Evolutionary conservation across 2,888 invertebrate species (phyloP), one percentile per base, ranked within the genome.

Genomic region (Polydrusus cervinus): DNA sequence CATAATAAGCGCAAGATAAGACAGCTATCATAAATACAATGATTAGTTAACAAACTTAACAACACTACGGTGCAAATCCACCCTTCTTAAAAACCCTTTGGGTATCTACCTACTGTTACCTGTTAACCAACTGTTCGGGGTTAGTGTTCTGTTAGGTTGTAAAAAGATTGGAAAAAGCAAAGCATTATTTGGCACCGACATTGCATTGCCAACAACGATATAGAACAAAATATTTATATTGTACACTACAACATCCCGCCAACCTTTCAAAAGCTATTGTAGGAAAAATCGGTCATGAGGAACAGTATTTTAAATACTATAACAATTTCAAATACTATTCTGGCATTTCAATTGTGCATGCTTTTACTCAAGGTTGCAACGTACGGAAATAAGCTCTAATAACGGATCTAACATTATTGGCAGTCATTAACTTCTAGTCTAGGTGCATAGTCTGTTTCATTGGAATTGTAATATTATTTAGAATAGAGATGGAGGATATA

Each of bases 321-420:
- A 60, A 34, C 30, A 25, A 57, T 34, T 49, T 16, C 16, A 49
- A 14, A 49, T 49, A 49, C 16, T 16, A 49, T 25, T 25, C 20
- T 18, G 20, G 69, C 18, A 61, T 47, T 18, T 51, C 40, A 45
- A 30, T 49, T 40, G 61, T 40, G 34, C 34, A 34, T 34, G 34
- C 25, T 68, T 68, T 68, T 68, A 68, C 68, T 57, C 68, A 68
- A 68, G 68, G 68, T 45, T 57, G 40, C 14, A 40, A 30, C 60
- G 61, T 61, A 70, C 70, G 70, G 62, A 70, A 70, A 62, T 70
- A 70, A 47, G 43, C 60, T 40, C 11, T 47, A 47, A 57, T 60
- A 69, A 60, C 47, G 69, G 57, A 60, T 45, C 34, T 69, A 34
- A 30, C 5, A 69, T 60, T 61, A 62, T 45, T 62, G n/a, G 45